Percentiles rank a stretch among this genome's conserved stretches.
These are phyloP conservation scores for Microctenopoma steveboyesi DNA, from an alignment of 2,797 vertebrate genomes.

Conservation along the genomic window DNA sequence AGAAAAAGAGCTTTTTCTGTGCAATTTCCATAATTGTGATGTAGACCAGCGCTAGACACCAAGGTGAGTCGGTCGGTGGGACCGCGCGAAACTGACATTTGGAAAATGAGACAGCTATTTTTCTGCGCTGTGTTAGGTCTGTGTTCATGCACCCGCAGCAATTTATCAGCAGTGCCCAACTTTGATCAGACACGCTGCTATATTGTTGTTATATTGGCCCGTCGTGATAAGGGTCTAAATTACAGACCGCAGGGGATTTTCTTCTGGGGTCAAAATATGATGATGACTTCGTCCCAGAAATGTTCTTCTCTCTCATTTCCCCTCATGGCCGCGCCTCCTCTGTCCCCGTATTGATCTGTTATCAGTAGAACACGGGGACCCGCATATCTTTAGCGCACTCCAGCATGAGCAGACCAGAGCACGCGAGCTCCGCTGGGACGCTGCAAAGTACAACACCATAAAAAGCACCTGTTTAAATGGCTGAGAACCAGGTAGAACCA, in stretches of 20 bases:
- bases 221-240: constrained; percentile 15
- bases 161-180: constrained; percentile 10
- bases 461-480: constrained; percentile 39
- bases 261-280: constrained; percentile 9
- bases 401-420: constrained; percentile 45
- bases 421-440: background rate
- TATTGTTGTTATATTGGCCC: background rate
- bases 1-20: constrained; percentile 18
- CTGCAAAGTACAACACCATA: constrained; percentile 21
- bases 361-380: constrained; percentile 38
- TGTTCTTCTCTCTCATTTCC: background rate
- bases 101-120: constrained; percentile 43
- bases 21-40: constrained; percentile 60
- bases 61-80: constrained; percentile 26
- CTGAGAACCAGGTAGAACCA: constrained; percentile 20
- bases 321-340: background rate
- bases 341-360: constrained; percentile 57
- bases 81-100: constrained; percentile 36
- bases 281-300: background rate
- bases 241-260: constrained; percentile 20
- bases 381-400: constrained; percentile 26
- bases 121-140: background rate
- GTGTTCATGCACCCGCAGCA: constrained; percentile 9
- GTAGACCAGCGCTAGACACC: constrained; percentile 21
- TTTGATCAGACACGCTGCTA: constrained; percentile 25